Conservation (phyloP, 2,888 invertebrate species). For the Platycheirus albimanus region DNA sequence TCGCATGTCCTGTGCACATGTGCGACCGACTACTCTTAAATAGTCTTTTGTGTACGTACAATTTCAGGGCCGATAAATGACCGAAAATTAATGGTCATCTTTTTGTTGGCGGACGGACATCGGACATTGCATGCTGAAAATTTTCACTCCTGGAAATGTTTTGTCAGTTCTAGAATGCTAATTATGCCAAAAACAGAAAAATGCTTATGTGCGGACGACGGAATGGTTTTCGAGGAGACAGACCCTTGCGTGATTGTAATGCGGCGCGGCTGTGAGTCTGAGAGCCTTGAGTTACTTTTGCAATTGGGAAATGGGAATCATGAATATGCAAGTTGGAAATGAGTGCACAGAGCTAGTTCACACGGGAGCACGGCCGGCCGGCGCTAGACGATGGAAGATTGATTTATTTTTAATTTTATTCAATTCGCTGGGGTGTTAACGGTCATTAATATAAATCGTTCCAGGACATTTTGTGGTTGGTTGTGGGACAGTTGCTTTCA, state of each 20-base stretch:
- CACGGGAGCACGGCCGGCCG: not conserved
- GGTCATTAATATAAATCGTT: conserved; percentile 60
- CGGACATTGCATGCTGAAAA: conserved; percentile 55
- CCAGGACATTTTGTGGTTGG: conserved; percentile 16
- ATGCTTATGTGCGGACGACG: not conserved
- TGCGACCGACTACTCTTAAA: conserved; percentile 9
- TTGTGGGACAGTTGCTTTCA: conserved; percentile 5
- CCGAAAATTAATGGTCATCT: conserved; percentile 68
- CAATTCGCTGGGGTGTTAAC: conserved; percentile 52
- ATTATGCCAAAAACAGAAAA: conserved; percentile 50
- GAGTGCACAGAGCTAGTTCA: conserved; percentile 22
- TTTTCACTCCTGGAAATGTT: conserved; percentile 48
- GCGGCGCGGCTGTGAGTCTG: not conserved
- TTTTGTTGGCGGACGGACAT: conserved; percentile 35
- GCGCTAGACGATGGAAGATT: conserved; percentile 41
- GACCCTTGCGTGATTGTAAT: conserved; percentile 62
- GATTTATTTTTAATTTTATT: conserved; percentile 66
- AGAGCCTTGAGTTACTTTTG: conserved; percentile 9
- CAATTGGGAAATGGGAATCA: conserved; percentile 32
- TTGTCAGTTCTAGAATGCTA: conserved; percentile 70
- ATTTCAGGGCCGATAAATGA: conserved; percentile 47
- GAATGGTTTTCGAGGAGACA: conserved; percentile 41
- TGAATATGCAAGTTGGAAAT: conserved; percentile 49
- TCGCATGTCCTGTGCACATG: conserved; percentile 69
- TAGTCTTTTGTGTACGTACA: conserved; percentile 1